Conservation (phyloP, 2,888 invertebrate genomes). For the Napeogenes sylphis region DNA sequence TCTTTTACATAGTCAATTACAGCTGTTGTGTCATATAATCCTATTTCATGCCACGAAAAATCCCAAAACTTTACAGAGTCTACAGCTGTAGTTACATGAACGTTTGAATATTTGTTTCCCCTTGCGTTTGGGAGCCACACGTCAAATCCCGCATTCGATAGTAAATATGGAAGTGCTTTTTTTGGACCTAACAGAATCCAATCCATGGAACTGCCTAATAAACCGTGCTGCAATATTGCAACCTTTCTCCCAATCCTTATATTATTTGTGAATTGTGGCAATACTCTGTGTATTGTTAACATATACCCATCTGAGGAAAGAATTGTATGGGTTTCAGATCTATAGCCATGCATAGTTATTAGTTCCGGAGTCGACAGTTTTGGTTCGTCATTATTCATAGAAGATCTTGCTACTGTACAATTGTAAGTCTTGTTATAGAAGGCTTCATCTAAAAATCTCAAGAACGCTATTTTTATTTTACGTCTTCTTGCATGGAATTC, state of each 20-base stretch:
- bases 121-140: slow-evolving; percentile 75
- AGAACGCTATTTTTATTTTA: slow-evolving; percentile 34
- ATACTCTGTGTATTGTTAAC: slow-evolving; percentile 43
- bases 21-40: slow-evolving; percentile 45
- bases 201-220: slow-evolving; percentile 49
- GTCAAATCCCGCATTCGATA: slow-evolving; percentile 74
- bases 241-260: slow-evolving; percentile 22
- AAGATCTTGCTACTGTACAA: slow-evolving; percentile 8
- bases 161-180: slow-evolving; percentile 43
- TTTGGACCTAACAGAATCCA: slow-evolving; percentile 46
- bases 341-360: slow-evolving; percentile 37
- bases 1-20: slow-evolving; percentile 42
- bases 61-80: slow-evolving; percentile 43
- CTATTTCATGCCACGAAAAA: slow-evolving; percentile 56
- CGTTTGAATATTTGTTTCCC: slow-evolving; percentile 48
- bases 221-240: slow-evolving; percentile 46
- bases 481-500: slow-evolving; percentile 15
- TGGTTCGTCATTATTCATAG: slow-evolving; percentile 10
- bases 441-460: slow-evolving; percentile 31
- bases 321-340: slow-evolving; percentile 40
- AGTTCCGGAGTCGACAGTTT: slow-evolving; percentile 22
- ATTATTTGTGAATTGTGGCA: slow-evolving; percentile 14
- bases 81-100: slow-evolving; percentile 30
- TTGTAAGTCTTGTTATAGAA: slow-evolving; percentile 14
- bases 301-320: slow-evolving; percentile 46